These are phyloP conservation scores for Rhynchophorus ferrugineus DNA, from an alignment of 1,140 invertebrate species.

Conservation along the genomic window DNA sequence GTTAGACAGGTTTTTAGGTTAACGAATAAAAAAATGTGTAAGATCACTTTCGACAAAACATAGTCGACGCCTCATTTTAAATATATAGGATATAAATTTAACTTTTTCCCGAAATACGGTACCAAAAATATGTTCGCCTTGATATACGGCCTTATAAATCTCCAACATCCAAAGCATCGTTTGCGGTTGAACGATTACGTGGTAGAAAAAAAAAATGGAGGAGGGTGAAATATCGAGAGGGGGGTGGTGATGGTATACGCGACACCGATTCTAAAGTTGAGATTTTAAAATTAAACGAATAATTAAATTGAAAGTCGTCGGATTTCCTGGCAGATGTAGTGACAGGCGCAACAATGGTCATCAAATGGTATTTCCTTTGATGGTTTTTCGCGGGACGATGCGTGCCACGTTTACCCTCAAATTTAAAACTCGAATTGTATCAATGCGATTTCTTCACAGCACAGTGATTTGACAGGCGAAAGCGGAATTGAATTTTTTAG, in stretches of 20 bases:
- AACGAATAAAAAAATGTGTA: no score
- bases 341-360: slow-evolving; percentile 31
- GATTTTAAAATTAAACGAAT: neutral
- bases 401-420: slow-evolving; percentile 24
- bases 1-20: no score
- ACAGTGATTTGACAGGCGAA: slow-evolving; percentile 30
- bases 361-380: slow-evolving; percentile 34
- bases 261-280: neutral
- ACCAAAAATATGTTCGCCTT: slow-evolving; percentile 3
- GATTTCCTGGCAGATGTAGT: slow-evolving; percentile 36
- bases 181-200: slow-evolving; percentile 3
- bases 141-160: slow-evolving; percentile 2
- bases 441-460: slow-evolving; percentile 36
- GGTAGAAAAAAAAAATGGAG: neutral
- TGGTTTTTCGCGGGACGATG: slow-evolving; percentile 25
- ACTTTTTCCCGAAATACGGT: neutral
- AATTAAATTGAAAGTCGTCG: slow-evolving; percentile 36
- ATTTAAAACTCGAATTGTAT: slow-evolving; percentile 36
- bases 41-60: no score
- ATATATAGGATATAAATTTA: neutral
- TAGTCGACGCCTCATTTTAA: neutral
- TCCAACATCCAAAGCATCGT: neutral
- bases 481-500: slow-evolving; percentile 34
- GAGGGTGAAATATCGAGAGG: neutral
- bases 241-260: neutral